Evolutionary conservation across 2,888 invertebrate species (phyloP).

Genomic region (Thera obeliscata): DNA sequence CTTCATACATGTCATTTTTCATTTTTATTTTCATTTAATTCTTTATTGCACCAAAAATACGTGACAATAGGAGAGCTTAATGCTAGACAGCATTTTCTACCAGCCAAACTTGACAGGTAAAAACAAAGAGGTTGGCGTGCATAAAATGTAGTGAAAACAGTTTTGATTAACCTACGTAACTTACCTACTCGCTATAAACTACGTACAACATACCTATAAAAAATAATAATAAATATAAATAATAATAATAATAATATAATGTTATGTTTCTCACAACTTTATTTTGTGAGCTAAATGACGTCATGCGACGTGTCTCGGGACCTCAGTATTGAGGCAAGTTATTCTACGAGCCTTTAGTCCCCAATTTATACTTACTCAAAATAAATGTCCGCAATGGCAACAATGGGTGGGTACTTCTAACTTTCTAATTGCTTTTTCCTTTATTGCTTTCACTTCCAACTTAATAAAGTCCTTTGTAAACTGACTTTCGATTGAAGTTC

Average conservation of each 20-base stretch:
- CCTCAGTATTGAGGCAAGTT: neutral
- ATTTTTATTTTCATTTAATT: no score
- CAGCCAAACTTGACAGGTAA: no score
- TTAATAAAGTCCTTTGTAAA: constrained; percentile 26
- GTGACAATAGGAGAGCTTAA: no score
- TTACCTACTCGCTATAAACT: no score
- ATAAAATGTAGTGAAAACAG: no score
- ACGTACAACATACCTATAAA: no score
- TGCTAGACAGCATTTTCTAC: no score
- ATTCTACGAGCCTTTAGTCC: constrained; percentile 9
- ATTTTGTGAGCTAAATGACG: neutral
- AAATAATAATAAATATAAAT: no score
- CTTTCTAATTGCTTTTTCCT: constrained; percentile 28
- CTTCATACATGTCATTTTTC: neutral
- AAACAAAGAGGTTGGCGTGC: no score
- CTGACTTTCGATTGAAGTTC: constrained; percentile 14
- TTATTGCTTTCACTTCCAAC: constrained; percentile 19
- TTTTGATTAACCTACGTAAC: no score
- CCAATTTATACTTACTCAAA: neutral
- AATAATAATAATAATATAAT: neutral
- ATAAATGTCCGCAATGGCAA: constrained; percentile 18
- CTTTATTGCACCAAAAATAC: no score
- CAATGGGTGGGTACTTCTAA: constrained; percentile 12
- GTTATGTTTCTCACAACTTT: no score
- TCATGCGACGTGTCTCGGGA: neutral